These are phyloP conservation scores for Morelia viridis DNA, from an alignment of 2,797 vertebrate genomes.

Conservation along the genomic window DNA sequence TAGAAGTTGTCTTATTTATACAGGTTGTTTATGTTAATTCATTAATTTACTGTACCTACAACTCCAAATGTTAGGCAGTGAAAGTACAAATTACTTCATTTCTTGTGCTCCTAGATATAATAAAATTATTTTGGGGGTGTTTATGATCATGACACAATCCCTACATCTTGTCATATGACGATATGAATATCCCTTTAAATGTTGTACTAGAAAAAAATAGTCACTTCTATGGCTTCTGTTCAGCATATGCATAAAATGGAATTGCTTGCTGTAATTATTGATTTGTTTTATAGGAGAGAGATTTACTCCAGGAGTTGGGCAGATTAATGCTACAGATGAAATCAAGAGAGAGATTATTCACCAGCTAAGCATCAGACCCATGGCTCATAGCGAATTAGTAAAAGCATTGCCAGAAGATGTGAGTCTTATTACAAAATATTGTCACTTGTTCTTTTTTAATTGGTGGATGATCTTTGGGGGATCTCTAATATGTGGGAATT, in stretches of 20 bases:
- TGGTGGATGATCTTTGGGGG: neutral
- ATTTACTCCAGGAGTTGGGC: slow-evolving; percentile 88
- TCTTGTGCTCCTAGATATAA: neutral
- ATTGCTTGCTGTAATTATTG: neutral
- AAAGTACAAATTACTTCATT: neutral
- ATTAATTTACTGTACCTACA: neutral
- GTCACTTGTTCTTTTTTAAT: neutral
- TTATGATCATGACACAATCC: neutral
- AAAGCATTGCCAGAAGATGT: slow-evolving; percentile 96
- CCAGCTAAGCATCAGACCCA: slow-evolving; percentile 92
- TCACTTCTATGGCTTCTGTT: neutral
- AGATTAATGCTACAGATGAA: slow-evolving; percentile 86
- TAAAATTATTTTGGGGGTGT: neutral
- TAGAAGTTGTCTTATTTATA: neutral
- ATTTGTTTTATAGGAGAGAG: slow-evolving; percentile 82
- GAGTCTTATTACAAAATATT: slow-evolving; percentile 65
- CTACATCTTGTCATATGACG: neutral
- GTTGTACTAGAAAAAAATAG: neutral
- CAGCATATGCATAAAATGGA: neutral
- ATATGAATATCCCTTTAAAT: neutral
- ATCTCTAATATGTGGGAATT: neutral
- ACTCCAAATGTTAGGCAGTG: neutral
- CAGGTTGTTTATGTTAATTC: neutral
- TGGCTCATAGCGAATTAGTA: slow-evolving; percentile 96
- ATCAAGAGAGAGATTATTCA: slow-evolving; percentile 94